Percentiles rank a stretch among this genome's conserved stretches.
These are phyloP conservation scores for Sarcophaga subvicina DNA, from an alignment of 2,888 invertebrate species.

Conservation along the genomic window DNA sequence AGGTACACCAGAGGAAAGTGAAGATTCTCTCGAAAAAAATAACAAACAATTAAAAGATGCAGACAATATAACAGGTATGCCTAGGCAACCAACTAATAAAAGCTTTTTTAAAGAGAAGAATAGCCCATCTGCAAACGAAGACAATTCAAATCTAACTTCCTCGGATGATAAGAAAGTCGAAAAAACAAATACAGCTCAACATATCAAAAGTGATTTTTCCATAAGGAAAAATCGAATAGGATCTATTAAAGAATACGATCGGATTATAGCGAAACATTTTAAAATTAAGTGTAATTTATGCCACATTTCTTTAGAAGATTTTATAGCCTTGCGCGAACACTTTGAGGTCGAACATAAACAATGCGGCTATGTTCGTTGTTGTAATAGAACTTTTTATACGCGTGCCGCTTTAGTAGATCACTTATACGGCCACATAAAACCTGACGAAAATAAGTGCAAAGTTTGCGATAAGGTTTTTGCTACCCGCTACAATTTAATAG, in stretches of 20 bases:
- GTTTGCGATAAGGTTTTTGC: constrained; percentile 76
- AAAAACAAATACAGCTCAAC: background rate
- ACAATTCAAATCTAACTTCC: background rate
- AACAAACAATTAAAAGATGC: background rate
- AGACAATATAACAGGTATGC: background rate
- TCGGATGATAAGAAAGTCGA: background rate
- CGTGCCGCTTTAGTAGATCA: constrained; percentile 78
- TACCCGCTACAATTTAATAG: constrained; percentile 62
- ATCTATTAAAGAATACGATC: constrained; percentile 23
- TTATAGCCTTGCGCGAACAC: constrained; percentile 72
- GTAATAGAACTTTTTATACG: constrained; percentile 77
- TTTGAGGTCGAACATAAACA: constrained; percentile 66
- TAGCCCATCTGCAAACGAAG: background rate
- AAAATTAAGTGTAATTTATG: constrained; percentile 34
- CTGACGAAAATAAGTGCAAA: constrained; percentile 78
- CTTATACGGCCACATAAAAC: constrained; percentile 77
- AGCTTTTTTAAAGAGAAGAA: background rate
- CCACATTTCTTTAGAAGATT: constrained; percentile 22
- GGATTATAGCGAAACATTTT: constrained; percentile 31
- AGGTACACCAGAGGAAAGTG: no score
- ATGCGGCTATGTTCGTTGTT: constrained; percentile 78
- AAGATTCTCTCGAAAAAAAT: background rate
- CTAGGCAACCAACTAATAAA: background rate
- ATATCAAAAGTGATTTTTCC: no score
- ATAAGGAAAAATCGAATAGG: background rate